Evolutionary conservation across 2,888 invertebrate species (phyloP).

Genomic region (Schizaphis graminum): DNA sequence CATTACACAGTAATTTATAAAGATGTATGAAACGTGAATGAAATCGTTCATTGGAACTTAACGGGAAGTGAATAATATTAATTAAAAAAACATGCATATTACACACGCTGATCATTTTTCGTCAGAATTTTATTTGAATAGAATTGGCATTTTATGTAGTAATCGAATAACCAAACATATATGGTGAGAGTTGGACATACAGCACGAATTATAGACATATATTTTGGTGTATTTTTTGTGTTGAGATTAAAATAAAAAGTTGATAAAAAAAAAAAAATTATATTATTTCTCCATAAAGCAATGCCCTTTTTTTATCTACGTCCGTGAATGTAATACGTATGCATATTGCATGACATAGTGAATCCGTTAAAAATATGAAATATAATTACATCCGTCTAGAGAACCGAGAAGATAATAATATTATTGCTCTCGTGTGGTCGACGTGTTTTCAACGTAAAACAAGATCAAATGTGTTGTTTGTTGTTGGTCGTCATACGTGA

Average conservation of each 20-base stretch:
- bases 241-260: background rate
- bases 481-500: background rate
- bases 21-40: background rate
- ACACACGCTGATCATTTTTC: background rate
- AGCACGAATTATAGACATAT: background rate
- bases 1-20: background rate
- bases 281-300: background rate
- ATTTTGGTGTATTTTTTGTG: background rate
- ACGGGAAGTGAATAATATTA: background rate
- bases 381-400: background rate
- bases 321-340: background rate
- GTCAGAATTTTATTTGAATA: background rate
- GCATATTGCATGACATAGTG: background rate
- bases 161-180: background rate
- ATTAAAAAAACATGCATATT: background rate
- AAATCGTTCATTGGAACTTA: background rate
- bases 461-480: background rate
- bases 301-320: background rate
- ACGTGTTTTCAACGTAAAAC: background rate
- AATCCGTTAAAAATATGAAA: background rate
- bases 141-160: background rate
- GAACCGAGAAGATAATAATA: background rate
- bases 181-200: background rate
- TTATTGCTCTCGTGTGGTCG: background rate
- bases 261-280: background rate